Percentiles rank a stretch among this genome's conserved stretches.
Evolutionary conservation across 2,888 invertebrate species (phyloP).

Genomic region (Tanaodytes sp.): DNA sequence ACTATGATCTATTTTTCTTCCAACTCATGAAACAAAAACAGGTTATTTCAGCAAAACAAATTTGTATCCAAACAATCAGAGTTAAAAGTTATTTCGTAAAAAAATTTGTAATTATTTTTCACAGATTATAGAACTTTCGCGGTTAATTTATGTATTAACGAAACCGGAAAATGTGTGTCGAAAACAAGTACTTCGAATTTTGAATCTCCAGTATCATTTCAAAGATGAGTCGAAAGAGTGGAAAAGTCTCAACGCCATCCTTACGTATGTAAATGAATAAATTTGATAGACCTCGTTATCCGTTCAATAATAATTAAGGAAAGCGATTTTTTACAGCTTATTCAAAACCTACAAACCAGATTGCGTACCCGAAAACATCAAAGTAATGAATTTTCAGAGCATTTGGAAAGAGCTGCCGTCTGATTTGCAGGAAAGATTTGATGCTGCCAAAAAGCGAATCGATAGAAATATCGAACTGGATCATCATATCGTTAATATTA

Average conservation of each 20-base stretch:
- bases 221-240: slow-evolving; percentile 51
- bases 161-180: slow-evolving; percentile 70
- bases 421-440: slow-evolving; percentile 59
- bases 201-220: slow-evolving; percentile 56
- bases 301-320: too few species aligned
- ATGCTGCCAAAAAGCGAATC: slow-evolving; percentile 61
- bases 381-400: slow-evolving; percentile 66
- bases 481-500: slow-evolving; percentile 57
- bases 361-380: slow-evolving; percentile 68
- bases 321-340: slow-evolving; percentile 59
- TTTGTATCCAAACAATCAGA: too few species aligned
- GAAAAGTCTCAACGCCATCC: slow-evolving; percentile 64
- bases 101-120: background rate
- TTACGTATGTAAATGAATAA: slow-evolving; percentile 67
- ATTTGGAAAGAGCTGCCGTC: slow-evolving; percentile 67
- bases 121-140: slow-evolving; percentile 61
- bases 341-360: slow-evolving; percentile 71
- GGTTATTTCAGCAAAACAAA: slow-evolving; percentile 57
- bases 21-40: slow-evolving; percentile 62
- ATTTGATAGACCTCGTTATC: too few species aligned
- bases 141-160: slow-evolving; percentile 65
- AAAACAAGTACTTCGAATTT: slow-evolving; percentile 63
- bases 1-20: slow-evolving; percentile 65
- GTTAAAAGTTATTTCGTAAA: slow-evolving; percentile 2
- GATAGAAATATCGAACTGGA: slow-evolving; percentile 38